Conservation (phyloP, 2,113 vertebrate genomes). For the Corydoras sp. region DNA sequence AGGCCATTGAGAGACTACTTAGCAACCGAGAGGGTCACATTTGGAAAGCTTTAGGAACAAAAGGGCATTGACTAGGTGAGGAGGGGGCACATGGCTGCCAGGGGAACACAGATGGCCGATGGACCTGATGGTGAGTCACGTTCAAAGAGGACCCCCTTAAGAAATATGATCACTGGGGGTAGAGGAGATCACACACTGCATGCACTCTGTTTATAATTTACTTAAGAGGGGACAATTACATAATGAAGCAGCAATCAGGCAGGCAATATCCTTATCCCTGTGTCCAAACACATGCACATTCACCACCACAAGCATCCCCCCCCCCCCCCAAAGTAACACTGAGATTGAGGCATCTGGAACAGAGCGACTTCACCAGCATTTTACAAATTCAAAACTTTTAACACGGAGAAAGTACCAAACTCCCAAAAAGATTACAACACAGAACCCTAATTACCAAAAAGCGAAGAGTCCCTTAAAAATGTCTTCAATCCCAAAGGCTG, state of each 20-base stretch:
- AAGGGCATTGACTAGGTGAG: slow-evolving; percentile 46
- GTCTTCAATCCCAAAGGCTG: not conserved
- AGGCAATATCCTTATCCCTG: not conserved
- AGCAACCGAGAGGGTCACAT: slow-evolving; percentile 44
- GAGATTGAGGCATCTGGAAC: slow-evolving; percentile 10
- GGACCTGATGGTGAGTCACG: slow-evolving; percentile 27
- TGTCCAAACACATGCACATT: slow-evolving; percentile 8
- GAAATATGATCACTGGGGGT: slow-evolving; percentile 37
- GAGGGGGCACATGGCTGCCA: slow-evolving; percentile 26
- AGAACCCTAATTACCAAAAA: not conserved
- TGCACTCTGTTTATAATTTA: slow-evolving; percentile 61
- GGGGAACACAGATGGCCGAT: slow-evolving; percentile 44
- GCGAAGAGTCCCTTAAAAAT: not conserved
- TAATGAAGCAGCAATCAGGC: slow-evolving; percentile 51
- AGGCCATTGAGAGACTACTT: slow-evolving; percentile 21
- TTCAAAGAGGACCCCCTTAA: slow-evolving; percentile 44
- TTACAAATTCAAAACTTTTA: not conserved
- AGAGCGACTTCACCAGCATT: not conserved
- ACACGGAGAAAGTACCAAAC: not conserved
- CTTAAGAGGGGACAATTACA: slow-evolving; percentile 44
- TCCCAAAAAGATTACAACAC: not conserved
- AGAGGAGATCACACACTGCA: slow-evolving; percentile 43
- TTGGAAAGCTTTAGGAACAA: slow-evolving; percentile 64
- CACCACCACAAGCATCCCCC: too few species aligned
- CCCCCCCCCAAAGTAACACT: too few species aligned